These are phyloP conservation scores for Bellardia bayeri DNA, from an alignment of 2,888 invertebrate genomes.

Conservation along the genomic window DNA sequence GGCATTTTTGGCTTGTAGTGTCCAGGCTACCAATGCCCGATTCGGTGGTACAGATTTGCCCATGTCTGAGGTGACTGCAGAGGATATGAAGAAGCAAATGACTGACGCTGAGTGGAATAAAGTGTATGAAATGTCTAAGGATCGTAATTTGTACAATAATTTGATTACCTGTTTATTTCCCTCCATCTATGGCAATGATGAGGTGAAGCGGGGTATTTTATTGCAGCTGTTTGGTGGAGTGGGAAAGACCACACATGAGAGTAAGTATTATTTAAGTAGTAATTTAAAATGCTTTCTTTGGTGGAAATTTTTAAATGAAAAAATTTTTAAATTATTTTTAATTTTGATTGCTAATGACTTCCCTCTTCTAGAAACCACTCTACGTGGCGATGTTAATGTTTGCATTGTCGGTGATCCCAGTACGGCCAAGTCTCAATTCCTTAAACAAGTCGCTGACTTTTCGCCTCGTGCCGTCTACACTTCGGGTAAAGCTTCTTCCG, in stretches of 20 bases:
- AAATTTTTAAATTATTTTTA: not conserved
- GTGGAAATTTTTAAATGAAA: not conserved
- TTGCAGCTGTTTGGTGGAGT: conserved; percentile 99
- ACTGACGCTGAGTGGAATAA: conserved; percentile 97
- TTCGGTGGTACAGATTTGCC: conserved; percentile 94
- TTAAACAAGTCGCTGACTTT: conserved; percentile 97
- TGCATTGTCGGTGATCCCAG: conserved; percentile 99
- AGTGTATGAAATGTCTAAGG: conserved; percentile 98
- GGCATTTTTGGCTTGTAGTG: conserved; percentile 97
- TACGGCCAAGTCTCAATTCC: conserved; percentile 98
- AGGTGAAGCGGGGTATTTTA: conserved; percentile 95
- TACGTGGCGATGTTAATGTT: conserved; percentile 98
- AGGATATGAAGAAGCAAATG: conserved; percentile 97
- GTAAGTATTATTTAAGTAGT: conserved; percentile 79
- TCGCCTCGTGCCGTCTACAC: conserved; percentile 98
- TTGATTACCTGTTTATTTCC: conserved; percentile 96
- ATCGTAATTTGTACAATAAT: conserved; percentile 95
- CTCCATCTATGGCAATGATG: conserved; percentile 97
- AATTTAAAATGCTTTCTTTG: not conserved
- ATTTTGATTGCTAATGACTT: too few relatives aligned
- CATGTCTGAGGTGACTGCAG: conserved; percentile 95
- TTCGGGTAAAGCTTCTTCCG: conserved; percentile 98
- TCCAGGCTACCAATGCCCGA: conserved; percentile 93
- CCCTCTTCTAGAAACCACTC: conserved; percentile 88
- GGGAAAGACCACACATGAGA: conserved; percentile 95